Percentiles rank a stretch among this genome's conserved stretches.
Evolutionary conservation across 2,888 invertebrate genomes (phyloP).

Genomic region (Aphidius colemani): DNA sequence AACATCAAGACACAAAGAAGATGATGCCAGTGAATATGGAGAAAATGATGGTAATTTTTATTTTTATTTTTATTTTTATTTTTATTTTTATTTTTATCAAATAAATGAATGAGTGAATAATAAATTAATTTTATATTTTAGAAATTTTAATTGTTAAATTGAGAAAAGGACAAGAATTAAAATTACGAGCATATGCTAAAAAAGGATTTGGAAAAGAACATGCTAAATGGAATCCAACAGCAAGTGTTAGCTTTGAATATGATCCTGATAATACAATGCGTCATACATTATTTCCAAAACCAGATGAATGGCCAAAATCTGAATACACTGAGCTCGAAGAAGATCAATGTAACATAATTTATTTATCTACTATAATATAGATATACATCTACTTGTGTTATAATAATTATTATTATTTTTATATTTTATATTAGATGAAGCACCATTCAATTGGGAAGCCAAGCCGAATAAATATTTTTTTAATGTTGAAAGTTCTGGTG

Average conservation of each 20-base stretch:
- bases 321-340: slow-evolving; percentile 94
- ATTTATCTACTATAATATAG: background rate
- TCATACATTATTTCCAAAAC: slow-evolving; percentile 93
- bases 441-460: slow-evolving; percentile 89
- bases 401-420: slow-evolving; percentile 13
- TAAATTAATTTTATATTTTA: slow-evolving; percentile 38
- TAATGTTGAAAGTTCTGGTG: slow-evolving; percentile 95
- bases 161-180: slow-evolving; percentile 87
- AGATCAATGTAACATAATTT: slow-evolving; percentile 69
- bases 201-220: slow-evolving; percentile 98
- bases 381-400: background rate
- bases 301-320: slow-evolving; percentile 99
- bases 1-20: slow-evolving; percentile 88
- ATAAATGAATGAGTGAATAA: no score
- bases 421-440: slow-evolving; percentile 70
- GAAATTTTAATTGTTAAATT: slow-evolving; percentile 75
- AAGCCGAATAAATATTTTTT: slow-evolving; percentile 97
- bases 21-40: slow-evolving; percentile 91
- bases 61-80: background rate
- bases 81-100: slow-evolving; percentile 2
- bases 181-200: slow-evolving; percentile 93
- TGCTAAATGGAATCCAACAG: slow-evolving; percentile 99
- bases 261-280: slow-evolving; percentile 98
- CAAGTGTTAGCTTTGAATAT: slow-evolving; percentile 98
- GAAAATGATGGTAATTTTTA: slow-evolving; percentile 81